These are phyloP conservation scores for Seira musarum DNA, from an alignment of 2,888 invertebrate genomes.

Conservation along the genomic window DNA sequence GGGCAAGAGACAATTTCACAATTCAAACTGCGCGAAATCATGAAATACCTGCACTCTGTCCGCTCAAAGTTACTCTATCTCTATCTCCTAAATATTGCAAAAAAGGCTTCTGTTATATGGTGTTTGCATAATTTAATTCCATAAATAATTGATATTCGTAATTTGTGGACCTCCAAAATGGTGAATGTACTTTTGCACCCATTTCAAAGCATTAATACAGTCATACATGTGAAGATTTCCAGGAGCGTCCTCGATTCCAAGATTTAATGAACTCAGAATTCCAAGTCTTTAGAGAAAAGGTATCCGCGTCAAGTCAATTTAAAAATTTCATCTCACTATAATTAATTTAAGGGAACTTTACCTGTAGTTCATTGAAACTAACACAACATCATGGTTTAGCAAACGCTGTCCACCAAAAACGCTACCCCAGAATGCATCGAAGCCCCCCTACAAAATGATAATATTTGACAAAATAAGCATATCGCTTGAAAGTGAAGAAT, in stretches of 20 bases:
- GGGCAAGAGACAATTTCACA: no score
- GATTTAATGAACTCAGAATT: slow-evolving; percentile 29
- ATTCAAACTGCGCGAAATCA: neutral
- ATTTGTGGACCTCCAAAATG: slow-evolving; percentile 47
- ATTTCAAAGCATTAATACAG: slow-evolving; percentile 56
- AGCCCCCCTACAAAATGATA: slow-evolving; percentile 34
- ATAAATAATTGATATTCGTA: no score
- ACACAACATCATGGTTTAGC: slow-evolving; percentile 49
- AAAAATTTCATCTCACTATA: neutral
- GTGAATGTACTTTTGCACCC: slow-evolving; percentile 62
- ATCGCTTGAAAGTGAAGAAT: neutral
- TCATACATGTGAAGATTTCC: slow-evolving; percentile 64
- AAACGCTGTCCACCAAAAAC: slow-evolving; percentile 43
- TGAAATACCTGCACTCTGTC: slow-evolving; percentile 49
- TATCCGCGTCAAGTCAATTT: neutral
- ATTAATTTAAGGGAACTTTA: slow-evolving; percentile 5
- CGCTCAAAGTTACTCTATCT: slow-evolving; percentile 32
- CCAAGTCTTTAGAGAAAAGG: neutral
- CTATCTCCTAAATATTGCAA: no score
- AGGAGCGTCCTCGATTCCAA: slow-evolving; percentile 62
- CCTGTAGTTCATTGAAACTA: slow-evolving; percentile 56
- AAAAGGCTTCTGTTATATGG: no score
- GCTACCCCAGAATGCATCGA: slow-evolving; percentile 55
- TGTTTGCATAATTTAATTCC: no score
- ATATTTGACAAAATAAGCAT: neutral